Base-by-base conservation (phyloP, 2,888 invertebrate species). In the Lobophora halterata region DNA sequence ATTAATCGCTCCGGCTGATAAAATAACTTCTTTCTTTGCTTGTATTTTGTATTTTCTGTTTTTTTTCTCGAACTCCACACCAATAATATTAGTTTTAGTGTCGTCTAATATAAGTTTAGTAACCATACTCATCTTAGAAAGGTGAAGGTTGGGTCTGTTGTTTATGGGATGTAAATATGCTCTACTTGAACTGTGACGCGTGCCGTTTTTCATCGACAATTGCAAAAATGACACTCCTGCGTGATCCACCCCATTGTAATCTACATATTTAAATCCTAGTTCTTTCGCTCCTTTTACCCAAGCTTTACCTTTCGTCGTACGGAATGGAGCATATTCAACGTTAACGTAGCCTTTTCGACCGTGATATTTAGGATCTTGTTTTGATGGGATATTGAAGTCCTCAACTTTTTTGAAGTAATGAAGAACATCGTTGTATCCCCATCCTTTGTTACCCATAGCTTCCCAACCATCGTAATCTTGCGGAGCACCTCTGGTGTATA, bases 361-460 rank as follows among this genome's bases (percentile, higher is more conserved):
- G 55, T 92, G 92, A 57, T 87, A 81, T 24, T 79, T 71, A 1
- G 78, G 73, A 58, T 91, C 83, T 8, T 83, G 55, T 41, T 88
- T 81, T 10, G 80, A 73, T 0, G 90, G 89, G 4, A 93, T 90
- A 38, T 89, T 89, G 16, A 90, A 91, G 40, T 92, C 92, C 76
- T 95, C 95, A 12, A 93, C 81, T 75, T 94, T 95, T 62, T 92
- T 93, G 67, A 94, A 95, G 64, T 94, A 95, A 0, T 92, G 92
- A 7, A 93, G 65, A 0, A 94, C 92, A 9, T 93, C 90, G 12
- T 90, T 77, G 86, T 90, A 94, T 28, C 91, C 89, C 95, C 95
- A 95, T 0, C 93, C 93, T 0, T 87, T 71, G 65, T 93, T 93
- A 0, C 93, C 95, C 59, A 91, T 65, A 1, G 79, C 80, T 6